phyloP scores from a whole-genome alignment of 1,140 invertebrate species.

The Nasonia giraulti region DNA sequence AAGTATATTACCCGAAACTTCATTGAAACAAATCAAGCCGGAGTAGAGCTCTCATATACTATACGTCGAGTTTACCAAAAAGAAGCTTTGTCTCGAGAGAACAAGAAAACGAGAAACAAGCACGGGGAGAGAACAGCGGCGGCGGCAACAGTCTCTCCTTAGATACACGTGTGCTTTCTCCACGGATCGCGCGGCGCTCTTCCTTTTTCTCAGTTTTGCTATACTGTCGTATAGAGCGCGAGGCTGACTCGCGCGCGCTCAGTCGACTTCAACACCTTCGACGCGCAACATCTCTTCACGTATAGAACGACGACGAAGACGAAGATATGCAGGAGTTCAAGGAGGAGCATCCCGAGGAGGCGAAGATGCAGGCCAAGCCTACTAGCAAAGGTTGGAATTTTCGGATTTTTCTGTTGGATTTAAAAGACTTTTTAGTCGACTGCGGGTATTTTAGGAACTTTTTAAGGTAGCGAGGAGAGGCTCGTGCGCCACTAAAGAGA shows the following conservation, averaged over 20 bases:
- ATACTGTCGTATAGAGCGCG: not conserved
- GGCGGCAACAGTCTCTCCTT: not conserved
- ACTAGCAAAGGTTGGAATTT: slow-evolving; percentile 54
- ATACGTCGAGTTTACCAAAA: too few species aligned
- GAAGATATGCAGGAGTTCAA: slow-evolving; percentile 15
- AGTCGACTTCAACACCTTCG: slow-evolving; percentile 46
- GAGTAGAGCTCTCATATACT: too few species aligned
- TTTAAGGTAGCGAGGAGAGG: not conserved
- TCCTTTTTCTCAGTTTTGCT: not conserved
- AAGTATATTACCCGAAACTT: too few species aligned
- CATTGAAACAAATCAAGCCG: too few species aligned
- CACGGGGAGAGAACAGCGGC: not conserved
- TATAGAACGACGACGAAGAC: not conserved
- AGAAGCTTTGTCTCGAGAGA: too few species aligned
- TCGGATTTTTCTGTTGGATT: not conserved
- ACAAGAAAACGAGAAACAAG: not conserved
- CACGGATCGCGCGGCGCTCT: not conserved
- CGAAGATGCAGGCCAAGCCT: slow-evolving; percentile 41
- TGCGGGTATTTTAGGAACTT: not conserved
- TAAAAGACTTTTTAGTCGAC: not conserved
- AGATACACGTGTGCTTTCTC: slow-evolving; percentile 24
- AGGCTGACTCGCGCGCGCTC: not conserved
- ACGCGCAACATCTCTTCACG: not conserved
- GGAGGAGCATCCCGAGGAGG: not conserved
- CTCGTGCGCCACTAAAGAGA: not conserved